Evolutionary conservation across 2,113 vertebrate genomes (phyloP), one percentile per base, ranked within the genome.

Genomic region (Mustelus asterias): DNA sequence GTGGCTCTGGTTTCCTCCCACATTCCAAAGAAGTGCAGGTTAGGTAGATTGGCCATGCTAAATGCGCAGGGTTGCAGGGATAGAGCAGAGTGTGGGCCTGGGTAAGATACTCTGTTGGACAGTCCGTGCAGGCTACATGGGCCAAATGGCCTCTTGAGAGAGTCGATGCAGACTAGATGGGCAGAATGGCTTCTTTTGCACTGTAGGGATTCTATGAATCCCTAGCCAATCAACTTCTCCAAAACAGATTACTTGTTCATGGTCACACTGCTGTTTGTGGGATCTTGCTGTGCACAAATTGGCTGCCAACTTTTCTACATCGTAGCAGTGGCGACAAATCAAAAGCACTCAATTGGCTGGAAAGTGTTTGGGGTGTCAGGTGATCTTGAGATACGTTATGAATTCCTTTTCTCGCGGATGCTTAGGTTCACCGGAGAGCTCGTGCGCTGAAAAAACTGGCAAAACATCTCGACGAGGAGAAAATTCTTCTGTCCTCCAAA

Each of bases 391-490:
- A 76, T 0, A 9, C 26, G 60, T 63, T 11, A 63, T 33, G 33
- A 13, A 76, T 76, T 94, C 20, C 69, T 63, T 67, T 69, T 48
- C 67, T 76, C 14, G 29, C 29, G 24, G 41, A 18, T 18, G 48
- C 58, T 88, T 95, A 99, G 99, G 98, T 99, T 96, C 98, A 99
- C 96, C 98, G 99, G 76, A 97, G 99, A 78, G 99, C 98, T 67
- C 98, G 99, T 95, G 98, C 99, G 29, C 97, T 99, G 96, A 98
- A 98, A 97, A 99, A 98, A 97, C 96, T 99, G 95, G 99, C 99
- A 85, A 99, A 98, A 96, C 98, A 99, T 69, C 97, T 99, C 95
- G 98, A 96, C 0, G 99, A 99, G 96, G 98, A 98, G 96, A 98
- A 97, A 6, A 96, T 98, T 72, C 76, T 97, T 63, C 97, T 99